A percentile compares a stretch with the other conserved stretches of the same genome.
Evolutionary conservation across 1,140 invertebrate species (phyloP).

Genomic region (Cherax quadricarinatus): DNA sequence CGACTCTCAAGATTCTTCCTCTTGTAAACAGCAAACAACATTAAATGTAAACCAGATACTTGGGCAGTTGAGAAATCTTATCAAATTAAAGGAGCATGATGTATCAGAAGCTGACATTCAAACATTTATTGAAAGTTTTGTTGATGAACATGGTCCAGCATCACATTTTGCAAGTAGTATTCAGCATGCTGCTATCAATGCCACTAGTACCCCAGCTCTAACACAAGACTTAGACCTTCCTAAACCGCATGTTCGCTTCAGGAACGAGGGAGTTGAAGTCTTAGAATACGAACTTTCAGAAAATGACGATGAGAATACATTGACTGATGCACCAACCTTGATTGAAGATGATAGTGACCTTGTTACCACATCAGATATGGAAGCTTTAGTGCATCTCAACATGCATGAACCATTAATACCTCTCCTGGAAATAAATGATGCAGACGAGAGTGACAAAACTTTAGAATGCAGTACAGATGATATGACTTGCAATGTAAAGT

Average conservation of each 20-base stretch:
- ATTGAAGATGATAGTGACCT: conserved; percentile 65
- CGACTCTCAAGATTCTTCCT: neutral
- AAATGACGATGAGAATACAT: conserved; percentile 43
- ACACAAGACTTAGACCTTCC: neutral
- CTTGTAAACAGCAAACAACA: neutral
- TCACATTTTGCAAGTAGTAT: conserved; percentile 5
- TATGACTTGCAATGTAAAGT: neutral
- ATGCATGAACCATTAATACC: neutral
- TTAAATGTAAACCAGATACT: conserved; percentile 45
- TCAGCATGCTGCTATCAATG: neutral
- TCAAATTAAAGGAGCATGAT: conserved; percentile 38
- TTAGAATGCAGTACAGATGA: neutral
- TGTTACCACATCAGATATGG: conserved; percentile 66
- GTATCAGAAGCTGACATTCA: conserved; percentile 35
- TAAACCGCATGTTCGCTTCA: conserved; percentile 59
- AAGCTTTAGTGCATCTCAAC: conserved; percentile 44
- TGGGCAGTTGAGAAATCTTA: conserved; percentile 39
- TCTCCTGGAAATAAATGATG: neutral
- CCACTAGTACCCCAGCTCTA: conserved; percentile 53
- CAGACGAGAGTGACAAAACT: too few relatives aligned
- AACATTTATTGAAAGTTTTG: conserved; percentile 33
- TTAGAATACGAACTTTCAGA: conserved; percentile 64
- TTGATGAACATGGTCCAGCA: neutral
- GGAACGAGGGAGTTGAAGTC: conserved; percentile 59
- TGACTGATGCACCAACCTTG: conserved; percentile 44